A percentile compares a stretch with the other conserved stretches of the same genome.
These are phyloP conservation scores for Suncus etruscus DNA, from an alignment of 2,113 vertebrate genomes.

Conservation along the genomic window DNA sequence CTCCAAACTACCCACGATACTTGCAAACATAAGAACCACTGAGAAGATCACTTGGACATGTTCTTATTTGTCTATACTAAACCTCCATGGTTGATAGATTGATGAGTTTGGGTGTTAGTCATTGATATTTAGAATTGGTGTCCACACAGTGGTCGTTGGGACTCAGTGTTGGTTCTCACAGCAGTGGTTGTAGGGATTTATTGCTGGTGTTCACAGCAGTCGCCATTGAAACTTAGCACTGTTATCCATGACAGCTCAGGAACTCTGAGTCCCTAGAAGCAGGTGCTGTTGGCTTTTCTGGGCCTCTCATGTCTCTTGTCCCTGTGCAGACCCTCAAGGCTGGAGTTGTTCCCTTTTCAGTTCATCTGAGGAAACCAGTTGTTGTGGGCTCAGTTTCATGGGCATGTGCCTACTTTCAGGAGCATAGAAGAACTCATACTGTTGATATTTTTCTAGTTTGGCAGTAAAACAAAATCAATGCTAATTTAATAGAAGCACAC, in stretches of 20 bases:
- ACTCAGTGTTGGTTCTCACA: not conserved
- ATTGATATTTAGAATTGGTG: too few relatives aligned
- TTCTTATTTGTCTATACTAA: not conserved
- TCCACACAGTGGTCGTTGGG: not conserved
- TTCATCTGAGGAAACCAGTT: slow-evolving; percentile 90
- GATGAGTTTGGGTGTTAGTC: not conserved
- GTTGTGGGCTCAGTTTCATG: slow-evolving; percentile 81
- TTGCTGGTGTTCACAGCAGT: too few relatives aligned
- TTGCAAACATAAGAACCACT: not conserved
- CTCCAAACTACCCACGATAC: slow-evolving; percentile 26
- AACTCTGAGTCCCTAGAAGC: too few relatives aligned
- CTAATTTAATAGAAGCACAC: slow-evolving; percentile 93
- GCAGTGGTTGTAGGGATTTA: not conserved
- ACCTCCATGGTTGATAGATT: not conserved
- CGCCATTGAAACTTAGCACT: too few relatives aligned
- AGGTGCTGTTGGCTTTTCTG: not conserved
- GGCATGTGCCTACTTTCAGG: slow-evolving; percentile 88
- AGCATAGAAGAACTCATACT: slow-evolving; percentile 91
- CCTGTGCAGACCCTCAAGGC: slow-evolving; percentile 85
- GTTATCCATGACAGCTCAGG: too few relatives aligned
- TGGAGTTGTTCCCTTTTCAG: slow-evolving; percentile 88
- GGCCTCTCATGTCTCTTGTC: slow-evolving; percentile 82
- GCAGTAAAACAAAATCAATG: slow-evolving; percentile 93
- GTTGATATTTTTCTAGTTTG: slow-evolving; percentile 88
- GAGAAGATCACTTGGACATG: not conserved